These are phyloP conservation scores for Itoplectis maculator DNA, from an alignment of 2,888 invertebrate genomes.

Conservation along the genomic window DNA sequence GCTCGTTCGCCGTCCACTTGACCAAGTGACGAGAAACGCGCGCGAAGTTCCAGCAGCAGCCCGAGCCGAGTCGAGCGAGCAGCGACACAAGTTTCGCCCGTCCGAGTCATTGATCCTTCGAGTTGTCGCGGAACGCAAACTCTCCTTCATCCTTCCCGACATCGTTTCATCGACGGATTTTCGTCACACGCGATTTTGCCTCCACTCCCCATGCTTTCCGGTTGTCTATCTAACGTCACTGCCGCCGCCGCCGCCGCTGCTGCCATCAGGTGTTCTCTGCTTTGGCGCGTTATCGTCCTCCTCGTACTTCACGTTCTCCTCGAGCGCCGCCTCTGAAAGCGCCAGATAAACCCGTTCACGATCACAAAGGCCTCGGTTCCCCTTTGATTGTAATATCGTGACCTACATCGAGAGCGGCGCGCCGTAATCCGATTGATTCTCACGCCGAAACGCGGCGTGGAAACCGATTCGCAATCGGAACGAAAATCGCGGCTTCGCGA, in stretches of 20 bases:
- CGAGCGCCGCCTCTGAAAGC: not conserved
- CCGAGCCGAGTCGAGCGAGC: no score
- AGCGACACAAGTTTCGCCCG: not conserved
- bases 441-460: no score
- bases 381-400: not conserved
- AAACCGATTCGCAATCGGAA: no score
- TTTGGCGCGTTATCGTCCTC: not conserved
- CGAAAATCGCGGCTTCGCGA: no score
- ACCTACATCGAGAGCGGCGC: not conserved
- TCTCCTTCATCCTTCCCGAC: not conserved
- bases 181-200: not conserved
- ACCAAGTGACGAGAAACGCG: constrained; percentile 17
- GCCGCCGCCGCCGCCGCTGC: no score
- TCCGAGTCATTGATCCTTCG: no score
- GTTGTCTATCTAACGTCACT: no score
- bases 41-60: not conserved
- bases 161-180: not conserved
- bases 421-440: no score
- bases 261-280: not conserved
- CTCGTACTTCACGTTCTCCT: no score
- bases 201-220: not conserved
- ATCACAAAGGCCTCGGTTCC: not conserved
- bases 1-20: not conserved
- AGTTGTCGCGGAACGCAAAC: constrained; percentile 11
- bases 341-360: not conserved